Base-by-base conservation (phyloP, 2,113 vertebrate genomes). In the Circaetus gallicus region DNA sequence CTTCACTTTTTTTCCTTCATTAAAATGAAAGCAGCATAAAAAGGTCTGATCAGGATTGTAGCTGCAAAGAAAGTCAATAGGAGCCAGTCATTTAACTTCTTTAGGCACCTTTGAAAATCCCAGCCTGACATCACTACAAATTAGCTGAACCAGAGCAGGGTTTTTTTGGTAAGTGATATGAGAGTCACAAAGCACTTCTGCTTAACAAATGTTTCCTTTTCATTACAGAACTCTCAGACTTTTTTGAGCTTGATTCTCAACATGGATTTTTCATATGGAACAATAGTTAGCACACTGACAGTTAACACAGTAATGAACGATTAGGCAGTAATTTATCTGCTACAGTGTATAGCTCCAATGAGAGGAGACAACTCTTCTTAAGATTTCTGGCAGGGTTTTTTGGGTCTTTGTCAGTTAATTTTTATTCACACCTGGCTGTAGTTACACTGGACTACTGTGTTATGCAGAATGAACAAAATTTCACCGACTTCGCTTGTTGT, bases 121-220 rank as follows among this genome's bases (percentile, higher is more conserved):
- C 72, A 84, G 55, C 65, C 81, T 93, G 77, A 96, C 47, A 89
- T 71, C 47, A 79, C 26, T 67, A 86, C 73, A 96, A 84, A 96
- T 86, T 89, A 96, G 34, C 34, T 89, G 81, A 89, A 86, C 50
- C 18, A 87, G 65, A 87, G 61, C 16, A 82, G 6, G 9, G 4
- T 17, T 91, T 86, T 92, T 94, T 78, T 63, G 25, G n/a, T 70
- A 81, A 91, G 76, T 77, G 83, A 67, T 52, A 74, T 11, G 31
- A 84, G 29, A 93, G 21, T 79, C 76, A 82, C 58, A 91, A 91
- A 91, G 69, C 69, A 79, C 47, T 93, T 89, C 77, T 91, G 52
- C 36, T 82, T 91, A 87, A 93, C 26, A 91, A 95, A 91, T 82
- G 69, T 96, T 93, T 95, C 84, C 11, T 91, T 94, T 87, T 76